A percentile compares a stretch with the other conserved stretches of the same genome.
phyloP scores from a whole-genome alignment of 2,113 vertebrate genomes.

The Microtus ochrogaster region DNA sequence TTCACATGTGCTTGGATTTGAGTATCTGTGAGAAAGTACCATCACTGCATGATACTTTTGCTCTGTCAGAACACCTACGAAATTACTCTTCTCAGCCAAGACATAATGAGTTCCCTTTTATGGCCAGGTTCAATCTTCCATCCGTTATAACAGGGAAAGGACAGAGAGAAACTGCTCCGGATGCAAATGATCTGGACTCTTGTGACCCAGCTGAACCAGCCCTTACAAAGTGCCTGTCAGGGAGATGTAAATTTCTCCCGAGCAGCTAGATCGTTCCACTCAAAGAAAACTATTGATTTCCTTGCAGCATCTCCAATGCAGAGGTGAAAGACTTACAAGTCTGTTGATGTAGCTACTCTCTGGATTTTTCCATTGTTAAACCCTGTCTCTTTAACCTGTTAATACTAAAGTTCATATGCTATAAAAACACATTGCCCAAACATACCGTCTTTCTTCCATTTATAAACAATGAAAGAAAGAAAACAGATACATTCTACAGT shows the following conservation, averaged over 20 bases:
- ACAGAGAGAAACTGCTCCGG: slow-evolving; percentile 64
- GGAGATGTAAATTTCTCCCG: slow-evolving; percentile 71
- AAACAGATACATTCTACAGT: neutral
- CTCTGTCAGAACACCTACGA: slow-evolving; percentile 40
- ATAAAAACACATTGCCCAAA: neutral
- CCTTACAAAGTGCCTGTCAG: slow-evolving; percentile 70
- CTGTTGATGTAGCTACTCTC: neutral
- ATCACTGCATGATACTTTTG: slow-evolving; percentile 33
- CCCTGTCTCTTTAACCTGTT: neutral
- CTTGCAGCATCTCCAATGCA: neutral
- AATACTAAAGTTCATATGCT: neutral
- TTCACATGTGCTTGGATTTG: neutral
- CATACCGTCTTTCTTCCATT: neutral
- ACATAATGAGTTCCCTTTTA: slow-evolving; percentile 64
- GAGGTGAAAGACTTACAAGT: slow-evolving; percentile 57
- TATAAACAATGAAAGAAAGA: neutral
- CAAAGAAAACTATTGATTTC: slow-evolving; percentile 66
- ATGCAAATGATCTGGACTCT: slow-evolving; percentile 65
- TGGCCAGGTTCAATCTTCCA: slow-evolving; percentile 63
- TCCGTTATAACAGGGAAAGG: slow-evolving; percentile 27
- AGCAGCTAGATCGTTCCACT: slow-evolving; percentile 48
- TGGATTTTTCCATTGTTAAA: slow-evolving; percentile 19
- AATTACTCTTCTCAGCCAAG: slow-evolving; percentile 67
- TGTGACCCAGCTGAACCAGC: slow-evolving; percentile 65
- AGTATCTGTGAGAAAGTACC: slow-evolving; percentile 63